phyloP scores from a whole-genome alignment of 37 sponge, comb jelly and placozoan genomes.

The Beroe forskalii region DNA sequence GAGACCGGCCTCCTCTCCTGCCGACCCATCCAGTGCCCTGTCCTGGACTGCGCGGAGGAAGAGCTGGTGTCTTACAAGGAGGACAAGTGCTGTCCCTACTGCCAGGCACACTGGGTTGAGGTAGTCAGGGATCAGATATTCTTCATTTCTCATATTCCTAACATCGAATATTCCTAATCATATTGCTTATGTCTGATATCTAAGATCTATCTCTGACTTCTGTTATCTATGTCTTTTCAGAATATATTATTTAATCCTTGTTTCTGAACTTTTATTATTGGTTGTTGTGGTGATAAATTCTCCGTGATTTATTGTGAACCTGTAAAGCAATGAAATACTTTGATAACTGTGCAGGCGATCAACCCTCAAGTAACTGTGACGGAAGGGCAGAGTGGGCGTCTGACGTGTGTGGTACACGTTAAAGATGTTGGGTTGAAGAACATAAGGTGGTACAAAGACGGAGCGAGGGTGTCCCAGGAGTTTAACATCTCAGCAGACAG shows the following conservation, averaged over 20 bases:
- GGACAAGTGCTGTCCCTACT: slow-evolving; percentile 29
- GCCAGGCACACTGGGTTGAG: not conserved
- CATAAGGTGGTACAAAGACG: slow-evolving; percentile 16
- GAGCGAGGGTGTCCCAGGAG: not conserved
- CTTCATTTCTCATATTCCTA: too few species aligned
- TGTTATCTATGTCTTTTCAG: too few species aligned
- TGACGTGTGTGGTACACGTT: not conserved
- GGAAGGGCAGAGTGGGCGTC: not conserved
- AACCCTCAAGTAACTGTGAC: not conserved
- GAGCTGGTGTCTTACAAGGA: slow-evolving; percentile 26
- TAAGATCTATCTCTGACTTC: too few species aligned
- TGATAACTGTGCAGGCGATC: not conserved
- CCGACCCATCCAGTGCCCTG: not conserved
- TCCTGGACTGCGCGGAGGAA: not conserved
- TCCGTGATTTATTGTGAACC: too few species aligned
- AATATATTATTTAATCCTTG: too few species aligned
- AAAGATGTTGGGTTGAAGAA: slow-evolving; percentile 11
- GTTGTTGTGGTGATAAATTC: too few species aligned
- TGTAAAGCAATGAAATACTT: too few species aligned
- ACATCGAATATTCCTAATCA: too few species aligned
- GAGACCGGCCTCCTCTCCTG: not conserved
- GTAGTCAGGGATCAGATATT: too few species aligned
- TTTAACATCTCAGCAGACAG: not conserved
- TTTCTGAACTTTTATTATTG: too few species aligned
- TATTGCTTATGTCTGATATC: too few species aligned